Conservation (phyloP, 2,888 invertebrate species). For the Acleris sparsana region DNA sequence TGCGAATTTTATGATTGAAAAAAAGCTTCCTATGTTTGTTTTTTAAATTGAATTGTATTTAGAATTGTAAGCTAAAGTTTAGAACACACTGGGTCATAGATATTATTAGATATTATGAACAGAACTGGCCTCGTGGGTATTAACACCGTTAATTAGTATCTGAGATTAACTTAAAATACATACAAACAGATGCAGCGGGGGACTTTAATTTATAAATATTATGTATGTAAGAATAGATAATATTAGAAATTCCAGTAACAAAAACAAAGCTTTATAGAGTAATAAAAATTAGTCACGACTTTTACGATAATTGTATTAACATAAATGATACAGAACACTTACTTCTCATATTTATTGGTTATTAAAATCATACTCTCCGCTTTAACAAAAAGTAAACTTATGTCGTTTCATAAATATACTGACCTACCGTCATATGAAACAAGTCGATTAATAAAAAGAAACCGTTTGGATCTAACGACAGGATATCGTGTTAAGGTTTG, state of each 20-base stretch:
- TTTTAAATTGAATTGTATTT: constrained; percentile 19
- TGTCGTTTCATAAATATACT: constrained; percentile 31
- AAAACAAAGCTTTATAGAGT: not conserved
- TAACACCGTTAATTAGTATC: no score
- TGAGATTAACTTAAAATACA: no score
- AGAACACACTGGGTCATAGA: not conserved
- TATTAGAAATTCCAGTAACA: not conserved
- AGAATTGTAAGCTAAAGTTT: not conserved
- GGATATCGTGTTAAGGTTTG: constrained; percentile 51
- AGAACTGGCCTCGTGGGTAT: no score
- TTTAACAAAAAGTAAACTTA: not conserved
- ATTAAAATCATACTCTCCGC: not conserved
- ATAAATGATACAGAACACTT: not conserved
- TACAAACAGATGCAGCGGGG: no score
- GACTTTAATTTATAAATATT: no score
- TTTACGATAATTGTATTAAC: not conserved
- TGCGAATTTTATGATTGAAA: constrained; percentile 37
- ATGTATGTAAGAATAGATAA: not conserved
- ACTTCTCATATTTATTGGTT: constrained; percentile 7
- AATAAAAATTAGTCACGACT: constrained; percentile 1
- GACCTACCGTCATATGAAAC: constrained; percentile 31
- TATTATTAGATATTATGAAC: not conserved
- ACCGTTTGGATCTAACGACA: constrained; percentile 46
- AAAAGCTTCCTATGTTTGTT: constrained; percentile 34
- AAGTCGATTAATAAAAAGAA: constrained; percentile 33